A percentile compares a stretch with the other conserved stretches of the same genome.
These are phyloP conservation scores for Hycleus cichorii DNA, from an alignment of 1,140 invertebrate species.

Conservation along the genomic window DNA sequence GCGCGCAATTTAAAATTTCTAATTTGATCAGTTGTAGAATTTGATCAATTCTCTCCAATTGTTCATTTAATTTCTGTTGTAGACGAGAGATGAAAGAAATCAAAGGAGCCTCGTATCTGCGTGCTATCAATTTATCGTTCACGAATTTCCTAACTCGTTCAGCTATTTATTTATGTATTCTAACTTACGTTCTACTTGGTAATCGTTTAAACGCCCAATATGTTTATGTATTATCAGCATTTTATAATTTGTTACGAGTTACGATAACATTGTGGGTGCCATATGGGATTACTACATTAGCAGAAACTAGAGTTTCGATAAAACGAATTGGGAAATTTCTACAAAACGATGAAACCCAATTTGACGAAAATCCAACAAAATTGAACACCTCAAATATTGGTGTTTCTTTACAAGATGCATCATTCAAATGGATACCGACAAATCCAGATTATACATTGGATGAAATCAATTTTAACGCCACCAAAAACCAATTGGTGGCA, in stretches of 20 bases:
- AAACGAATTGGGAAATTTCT: slow-evolving; percentile 4
- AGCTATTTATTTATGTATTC: slow-evolving; percentile 64
- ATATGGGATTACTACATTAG: background rate
- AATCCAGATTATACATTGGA: slow-evolving; percentile 39
- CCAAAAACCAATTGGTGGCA: background rate
- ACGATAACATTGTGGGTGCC: slow-evolving; percentile 50
- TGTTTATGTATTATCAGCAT: slow-evolving; percentile 62
- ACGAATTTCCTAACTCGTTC: slow-evolving; percentile 62
- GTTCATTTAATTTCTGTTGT: background rate
- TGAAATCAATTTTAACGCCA: background rate
- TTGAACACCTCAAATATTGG: slow-evolving; percentile 24
- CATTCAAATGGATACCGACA: slow-evolving; percentile 23
- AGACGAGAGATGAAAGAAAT: slow-evolving; percentile 59
- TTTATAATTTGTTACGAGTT: slow-evolving; percentile 59
- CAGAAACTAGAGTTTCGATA: slow-evolving; percentile 1
- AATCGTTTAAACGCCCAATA: slow-evolving; percentile 60
- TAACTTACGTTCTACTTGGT: slow-evolving; percentile 63
- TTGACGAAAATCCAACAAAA: slow-evolving; percentile 59
- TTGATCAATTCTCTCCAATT: no score
- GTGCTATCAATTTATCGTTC: slow-evolving; percentile 60
- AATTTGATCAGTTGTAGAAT: no score
- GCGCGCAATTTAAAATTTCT: no score
- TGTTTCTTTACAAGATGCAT: slow-evolving; percentile 1
- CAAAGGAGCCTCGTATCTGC: slow-evolving; percentile 58
- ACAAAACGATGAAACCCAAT: slow-evolving; percentile 39